A percentile compares a stretch with the other conserved stretches of the same genome.
Evolutionary conservation across 2,113 vertebrate species (phyloP).

Genomic region (Lagenorhynchus albirostris): DNA sequence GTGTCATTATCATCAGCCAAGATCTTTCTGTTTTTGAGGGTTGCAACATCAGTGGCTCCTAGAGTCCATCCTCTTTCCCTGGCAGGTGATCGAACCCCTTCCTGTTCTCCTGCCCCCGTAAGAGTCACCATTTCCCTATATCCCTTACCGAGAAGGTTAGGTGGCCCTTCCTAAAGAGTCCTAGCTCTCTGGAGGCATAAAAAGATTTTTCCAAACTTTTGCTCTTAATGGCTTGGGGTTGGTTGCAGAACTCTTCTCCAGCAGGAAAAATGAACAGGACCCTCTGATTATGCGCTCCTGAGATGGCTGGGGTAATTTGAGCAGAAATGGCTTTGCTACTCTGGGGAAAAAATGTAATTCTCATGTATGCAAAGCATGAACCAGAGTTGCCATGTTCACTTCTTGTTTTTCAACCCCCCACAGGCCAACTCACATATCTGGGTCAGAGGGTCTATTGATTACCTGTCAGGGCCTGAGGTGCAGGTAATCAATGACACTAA

Average conservation of each 20-base stretch:
- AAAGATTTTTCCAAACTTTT: slow-evolving; percentile 45
- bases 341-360: slow-evolving; percentile 76
- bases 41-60: not conserved
- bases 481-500: slow-evolving; percentile 87
- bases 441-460: slow-evolving; percentile 86
- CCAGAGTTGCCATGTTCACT: slow-evolving; percentile 81
- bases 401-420: slow-evolving; percentile 84
- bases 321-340: slow-evolving; percentile 73
- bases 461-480: slow-evolving; percentile 85
- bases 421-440: slow-evolving; percentile 85
- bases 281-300: slow-evolving; percentile 48
- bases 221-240: not conserved
- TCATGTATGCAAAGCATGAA: slow-evolving; percentile 74
- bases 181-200: not conserved
- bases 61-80: not conserved
- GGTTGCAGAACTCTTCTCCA: not conserved
- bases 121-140: not conserved
- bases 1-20: not conserved
- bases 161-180: not conserved
- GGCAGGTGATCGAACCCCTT: not conserved
- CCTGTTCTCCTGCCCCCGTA: not conserved
- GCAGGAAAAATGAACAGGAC: slow-evolving; percentile 54
- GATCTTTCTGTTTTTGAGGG: not conserved
- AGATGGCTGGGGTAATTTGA: slow-evolving; percentile 72
- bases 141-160: not conserved